phyloP scores from a whole-genome alignment of 1,140 invertebrate species.

The Hypsibius dujardini region DNA sequence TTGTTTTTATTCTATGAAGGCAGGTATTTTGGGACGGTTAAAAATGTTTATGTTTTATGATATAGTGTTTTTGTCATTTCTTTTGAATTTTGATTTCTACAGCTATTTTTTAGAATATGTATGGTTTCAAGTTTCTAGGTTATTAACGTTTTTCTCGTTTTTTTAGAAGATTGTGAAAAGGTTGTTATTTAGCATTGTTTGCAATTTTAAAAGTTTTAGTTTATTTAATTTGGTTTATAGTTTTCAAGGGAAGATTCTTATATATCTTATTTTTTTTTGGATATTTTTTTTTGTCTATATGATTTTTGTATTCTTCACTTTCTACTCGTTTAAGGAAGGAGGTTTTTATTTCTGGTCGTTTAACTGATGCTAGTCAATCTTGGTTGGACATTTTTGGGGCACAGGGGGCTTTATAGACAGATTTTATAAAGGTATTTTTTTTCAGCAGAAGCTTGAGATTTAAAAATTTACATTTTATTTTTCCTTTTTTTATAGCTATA shows the following conservation, averaged over 20 bases:
- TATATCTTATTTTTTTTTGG: constrained; percentile 24
- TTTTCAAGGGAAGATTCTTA: constrained; percentile 26
- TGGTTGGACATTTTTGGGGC: neutral
- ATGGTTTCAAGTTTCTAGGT: neutral
- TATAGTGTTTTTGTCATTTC: constrained; percentile 21
- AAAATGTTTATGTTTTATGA: neutral
- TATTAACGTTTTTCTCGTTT: constrained; percentile 19
- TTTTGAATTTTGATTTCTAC: neutral
- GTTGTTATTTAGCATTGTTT: constrained; percentile 25
- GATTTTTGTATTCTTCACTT: neutral
- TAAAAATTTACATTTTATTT: constrained; percentile 31
- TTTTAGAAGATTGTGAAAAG: constrained; percentile 30
- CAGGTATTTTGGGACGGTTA: neutral
- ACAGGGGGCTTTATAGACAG: neutral
- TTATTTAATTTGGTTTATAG: constrained; percentile 27
- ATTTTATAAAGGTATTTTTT: neutral
- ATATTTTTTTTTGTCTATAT: neutral
- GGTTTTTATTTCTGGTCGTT: neutral
- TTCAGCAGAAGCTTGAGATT: neutral
- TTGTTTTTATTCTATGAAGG: neutral
- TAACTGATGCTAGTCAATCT: neutral
- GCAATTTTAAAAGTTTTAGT: constrained; percentile 27
- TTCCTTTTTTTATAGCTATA: constrained; percentile 34
- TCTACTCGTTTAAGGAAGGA: neutral
- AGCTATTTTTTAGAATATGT: constrained; percentile 2